Evolutionary conservation across 2,888 invertebrate species (phyloP).

Genomic region (Acholoe squamosa): DNA sequence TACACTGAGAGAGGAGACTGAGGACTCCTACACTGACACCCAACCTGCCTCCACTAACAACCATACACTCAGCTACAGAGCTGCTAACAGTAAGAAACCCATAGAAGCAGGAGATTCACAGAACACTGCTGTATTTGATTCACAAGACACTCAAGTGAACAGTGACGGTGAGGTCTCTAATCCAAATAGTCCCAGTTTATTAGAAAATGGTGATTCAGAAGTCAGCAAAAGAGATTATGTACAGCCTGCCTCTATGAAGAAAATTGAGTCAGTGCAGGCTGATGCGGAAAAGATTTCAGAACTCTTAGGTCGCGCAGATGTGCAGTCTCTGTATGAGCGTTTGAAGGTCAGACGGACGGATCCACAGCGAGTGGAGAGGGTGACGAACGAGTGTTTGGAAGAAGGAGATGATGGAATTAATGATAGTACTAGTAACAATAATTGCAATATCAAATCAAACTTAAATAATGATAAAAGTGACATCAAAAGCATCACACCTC

Average conservation of each 20-base stretch:
- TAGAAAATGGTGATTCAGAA: not conserved
- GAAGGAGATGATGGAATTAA: not conserved
- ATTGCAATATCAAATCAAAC: not conserved
- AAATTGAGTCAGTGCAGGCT: not conserved
- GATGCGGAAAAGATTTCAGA: conserved; percentile 35
- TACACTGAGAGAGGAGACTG: no score
- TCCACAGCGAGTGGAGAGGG: conserved; percentile 25
- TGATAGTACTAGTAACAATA: not conserved
- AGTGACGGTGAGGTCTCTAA: not conserved
- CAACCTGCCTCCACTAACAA: no score
- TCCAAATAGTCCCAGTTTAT: not conserved
- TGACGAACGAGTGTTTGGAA: conserved; percentile 50
- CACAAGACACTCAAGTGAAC: not conserved
- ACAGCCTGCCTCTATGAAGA: not conserved
- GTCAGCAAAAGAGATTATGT: not conserved
- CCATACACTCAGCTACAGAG: no score
- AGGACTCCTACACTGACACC: no score
- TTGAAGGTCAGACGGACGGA: not conserved
- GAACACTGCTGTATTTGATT: not conserved
- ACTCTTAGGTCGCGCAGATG: conserved; percentile 21
- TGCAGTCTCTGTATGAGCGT: not conserved
- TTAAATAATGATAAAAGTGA: not conserved
- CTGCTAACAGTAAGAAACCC: no score
- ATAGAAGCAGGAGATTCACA: not conserved
- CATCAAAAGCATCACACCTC: not conserved